phyloP scores from a whole-genome alignment of 2,888 invertebrate species.

The Parnassius apollo region DNA sequence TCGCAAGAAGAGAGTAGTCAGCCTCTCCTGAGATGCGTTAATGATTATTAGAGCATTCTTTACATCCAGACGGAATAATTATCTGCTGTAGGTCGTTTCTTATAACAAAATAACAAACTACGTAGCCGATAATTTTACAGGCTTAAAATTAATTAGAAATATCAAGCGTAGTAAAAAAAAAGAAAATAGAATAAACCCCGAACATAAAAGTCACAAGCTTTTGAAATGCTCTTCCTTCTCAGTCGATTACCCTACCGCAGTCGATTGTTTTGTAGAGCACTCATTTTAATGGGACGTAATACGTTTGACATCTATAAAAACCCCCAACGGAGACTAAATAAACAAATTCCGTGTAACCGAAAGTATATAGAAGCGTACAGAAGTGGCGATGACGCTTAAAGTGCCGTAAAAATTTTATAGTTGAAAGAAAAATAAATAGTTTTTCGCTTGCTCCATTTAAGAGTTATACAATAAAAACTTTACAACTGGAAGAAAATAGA shows the following conservation, averaged over 20 bases:
- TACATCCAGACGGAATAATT: too few relatives aligned
- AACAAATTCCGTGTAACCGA: constrained; percentile 31
- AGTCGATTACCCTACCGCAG: constrained; percentile 56
- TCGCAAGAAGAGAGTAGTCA: too few relatives aligned
- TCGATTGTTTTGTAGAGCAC: constrained; percentile 49
- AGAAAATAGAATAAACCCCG: constrained; percentile 1
- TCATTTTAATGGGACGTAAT: constrained; percentile 37
- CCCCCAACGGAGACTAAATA: constrained; percentile 33
- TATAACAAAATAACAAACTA: too few relatives aligned
- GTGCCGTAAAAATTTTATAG: constrained; percentile 69
- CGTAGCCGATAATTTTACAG: too few relatives aligned
- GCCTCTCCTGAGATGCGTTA: too few relatives aligned
- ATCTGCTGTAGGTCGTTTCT: too few relatives aligned
- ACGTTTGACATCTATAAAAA: constrained; percentile 41
- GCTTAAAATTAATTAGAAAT: background rate
- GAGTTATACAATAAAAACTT: constrained; percentile 67
- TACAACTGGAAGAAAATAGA: constrained; percentile 63
- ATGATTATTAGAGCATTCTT: too few relatives aligned
- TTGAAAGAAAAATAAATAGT: constrained; percentile 73
- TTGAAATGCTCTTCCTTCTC: constrained; percentile 34
- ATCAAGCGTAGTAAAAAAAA: background rate
- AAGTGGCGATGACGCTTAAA: constrained; percentile 70
- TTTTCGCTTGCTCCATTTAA: constrained; percentile 65
- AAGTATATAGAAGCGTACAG: constrained; percentile 42
- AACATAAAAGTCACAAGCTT: constrained; percentile 55